phyloP scores from a whole-genome alignment of 2,888 invertebrate species.

The Drosophila prolongata region DNA sequence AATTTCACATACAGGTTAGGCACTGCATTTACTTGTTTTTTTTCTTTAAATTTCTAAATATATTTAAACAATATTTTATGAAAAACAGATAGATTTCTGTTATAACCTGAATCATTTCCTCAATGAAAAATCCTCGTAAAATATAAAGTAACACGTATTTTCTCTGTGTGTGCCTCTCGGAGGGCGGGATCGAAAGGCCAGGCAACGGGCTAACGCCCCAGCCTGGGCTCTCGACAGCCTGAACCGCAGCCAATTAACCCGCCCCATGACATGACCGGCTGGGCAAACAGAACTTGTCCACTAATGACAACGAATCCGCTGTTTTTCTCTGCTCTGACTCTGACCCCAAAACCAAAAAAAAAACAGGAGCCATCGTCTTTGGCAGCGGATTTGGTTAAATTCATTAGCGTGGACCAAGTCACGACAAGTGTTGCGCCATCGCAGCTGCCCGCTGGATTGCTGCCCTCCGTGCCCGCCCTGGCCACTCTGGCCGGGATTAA shows the following conservation, averaged over 20 bases:
- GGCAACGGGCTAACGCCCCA: slow-evolving; percentile 69
- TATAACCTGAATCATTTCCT: no score
- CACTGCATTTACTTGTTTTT: no score
- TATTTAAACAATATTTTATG: no score
- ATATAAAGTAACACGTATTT: neutral
- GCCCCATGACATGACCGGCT: slow-evolving; percentile 65
- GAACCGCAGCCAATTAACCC: slow-evolving; percentile 80
- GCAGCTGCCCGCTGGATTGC: slow-evolving; percentile 78
- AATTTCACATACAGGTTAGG: no score
- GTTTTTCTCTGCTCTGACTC: slow-evolving; percentile 40
- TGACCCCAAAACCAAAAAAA: slow-evolving; percentile 26
- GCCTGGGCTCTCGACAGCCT: slow-evolving; percentile 14
- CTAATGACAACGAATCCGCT: slow-evolving; percentile 65
- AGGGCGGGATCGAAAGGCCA: slow-evolving; percentile 33
- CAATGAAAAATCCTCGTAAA: no score
- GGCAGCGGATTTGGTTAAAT: slow-evolving; percentile 80
- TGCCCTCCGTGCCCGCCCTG: slow-evolving; percentile 35
- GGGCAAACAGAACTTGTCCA: slow-evolving; percentile 63
- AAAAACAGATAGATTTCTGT: no score
- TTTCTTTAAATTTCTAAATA: no score
- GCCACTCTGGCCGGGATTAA: slow-evolving; percentile 81
- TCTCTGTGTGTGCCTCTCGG: slow-evolving; percentile 21
- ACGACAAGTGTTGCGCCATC: slow-evolving; percentile 84
- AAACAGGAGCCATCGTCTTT: slow-evolving; percentile 39
- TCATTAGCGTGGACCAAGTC: slow-evolving; percentile 84